Evolutionary conservation across 2,888 invertebrate species (phyloP).

Genomic region (Drosophila testacea): DNA sequence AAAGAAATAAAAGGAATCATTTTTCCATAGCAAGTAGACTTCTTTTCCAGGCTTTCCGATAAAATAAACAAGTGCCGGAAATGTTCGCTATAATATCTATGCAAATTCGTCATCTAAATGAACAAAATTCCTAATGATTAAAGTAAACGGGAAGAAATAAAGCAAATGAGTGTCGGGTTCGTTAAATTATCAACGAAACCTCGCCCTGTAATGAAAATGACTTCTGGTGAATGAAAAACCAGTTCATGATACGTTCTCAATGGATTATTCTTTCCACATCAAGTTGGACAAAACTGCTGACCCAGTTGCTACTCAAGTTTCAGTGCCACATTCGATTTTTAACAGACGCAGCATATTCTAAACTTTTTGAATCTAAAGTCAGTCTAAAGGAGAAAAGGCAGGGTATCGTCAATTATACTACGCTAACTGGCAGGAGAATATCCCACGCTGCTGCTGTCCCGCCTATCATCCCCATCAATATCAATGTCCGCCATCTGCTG

Average conservation of each 20-base stretch:
- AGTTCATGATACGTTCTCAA: not conserved
- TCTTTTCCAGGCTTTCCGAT: slow-evolving; percentile 33
- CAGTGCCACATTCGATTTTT: slow-evolving; percentile 34
- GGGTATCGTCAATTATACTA: slow-evolving; percentile 42
- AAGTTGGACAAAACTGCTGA: slow-evolving; percentile 36
- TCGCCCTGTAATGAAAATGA: not conserved
- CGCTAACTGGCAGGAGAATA: slow-evolving; percentile 37
- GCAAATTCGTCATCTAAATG: not conserved
- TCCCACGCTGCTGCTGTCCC: slow-evolving; percentile 49
- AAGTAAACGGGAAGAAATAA: too few relatives aligned
- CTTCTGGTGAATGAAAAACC: not conserved
- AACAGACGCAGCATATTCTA: slow-evolving; percentile 21
- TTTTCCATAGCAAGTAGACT: slow-evolving; percentile 6
- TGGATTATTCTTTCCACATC: not conserved
- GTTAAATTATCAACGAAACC: too few relatives aligned
- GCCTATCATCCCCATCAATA: slow-evolving; percentile 44
- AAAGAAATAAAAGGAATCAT: too few relatives aligned
- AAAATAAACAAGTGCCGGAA: slow-evolving; percentile 35
- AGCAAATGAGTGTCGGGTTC: too few relatives aligned
- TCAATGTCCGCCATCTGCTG: slow-evolving; percentile 52
- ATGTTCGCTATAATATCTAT: slow-evolving; percentile 10
- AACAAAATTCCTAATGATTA: too few relatives aligned
- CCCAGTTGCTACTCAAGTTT: slow-evolving; percentile 34
- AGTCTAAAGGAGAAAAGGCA: not conserved
- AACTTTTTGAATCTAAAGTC: not conserved